Conservation (phyloP, 1,140 invertebrate genomes). For the Hyposmocoma kahamanoa region DNA sequence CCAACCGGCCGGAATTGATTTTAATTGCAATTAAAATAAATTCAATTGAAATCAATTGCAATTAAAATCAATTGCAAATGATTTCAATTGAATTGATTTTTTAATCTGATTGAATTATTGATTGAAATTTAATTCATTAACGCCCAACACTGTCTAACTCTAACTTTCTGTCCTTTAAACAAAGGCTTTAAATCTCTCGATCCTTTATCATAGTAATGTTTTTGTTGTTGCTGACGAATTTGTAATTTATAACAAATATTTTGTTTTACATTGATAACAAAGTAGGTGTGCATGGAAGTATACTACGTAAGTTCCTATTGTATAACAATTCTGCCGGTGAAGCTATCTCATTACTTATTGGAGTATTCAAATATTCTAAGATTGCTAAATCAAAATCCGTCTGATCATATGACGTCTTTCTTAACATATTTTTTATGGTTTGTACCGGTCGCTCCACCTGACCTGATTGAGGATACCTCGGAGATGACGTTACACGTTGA, state of each 20-base stretch:
- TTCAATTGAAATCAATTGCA: too few species aligned
- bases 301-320: neutral
- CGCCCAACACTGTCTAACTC: too few species aligned
- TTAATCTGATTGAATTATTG: too few species aligned
- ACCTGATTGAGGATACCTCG: neutral
- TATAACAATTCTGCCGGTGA: constrained; percentile 2
- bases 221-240: neutral
- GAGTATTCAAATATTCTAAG: neutral
- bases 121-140: too few species aligned
- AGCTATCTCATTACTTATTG: neutral
- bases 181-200: neutral
- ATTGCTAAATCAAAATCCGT: neutral
- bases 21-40: too few species aligned
- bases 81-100: too few species aligned
- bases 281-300: neutral
- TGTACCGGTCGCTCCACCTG: neutral
- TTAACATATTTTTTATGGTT: neutral
- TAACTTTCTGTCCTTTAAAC: constrained; percentile 3
- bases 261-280: constrained; percentile 1
- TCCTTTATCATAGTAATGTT: constrained; percentile 4
- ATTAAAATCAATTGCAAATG: too few species aligned
- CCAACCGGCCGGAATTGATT: too few species aligned
- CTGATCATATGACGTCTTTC: neutral
- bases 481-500: neutral
- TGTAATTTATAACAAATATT: neutral